Evolutionary conservation across 2,797 vertebrate species (phyloP).

Genomic region (Sciaenops ocellatus): DNA sequence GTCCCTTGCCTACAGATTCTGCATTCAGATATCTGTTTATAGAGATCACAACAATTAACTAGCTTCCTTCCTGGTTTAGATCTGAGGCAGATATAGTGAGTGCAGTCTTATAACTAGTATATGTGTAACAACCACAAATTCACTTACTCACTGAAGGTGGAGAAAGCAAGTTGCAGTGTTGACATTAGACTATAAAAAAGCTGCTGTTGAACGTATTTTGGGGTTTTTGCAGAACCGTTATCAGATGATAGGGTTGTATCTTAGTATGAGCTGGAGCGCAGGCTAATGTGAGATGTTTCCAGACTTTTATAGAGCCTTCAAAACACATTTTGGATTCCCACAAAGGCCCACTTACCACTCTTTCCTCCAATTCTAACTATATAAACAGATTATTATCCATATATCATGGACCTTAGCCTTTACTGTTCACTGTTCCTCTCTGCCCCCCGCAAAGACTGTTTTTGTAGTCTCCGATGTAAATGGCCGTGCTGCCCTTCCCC

Average conservation of each 20-base stretch:
- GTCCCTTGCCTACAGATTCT: too few species aligned
- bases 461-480: slow-evolving; percentile 71
- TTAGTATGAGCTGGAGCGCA: too few species aligned
- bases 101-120: background rate
- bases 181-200: background rate
- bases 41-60: background rate
- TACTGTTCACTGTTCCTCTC: slow-evolving; percentile 45
- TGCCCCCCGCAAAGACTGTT: slow-evolving; percentile 65
- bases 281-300: background rate
- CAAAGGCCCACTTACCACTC: slow-evolving; percentile 35
- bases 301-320: slow-evolving; percentile 31
- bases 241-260: too few species aligned
- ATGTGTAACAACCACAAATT: background rate
- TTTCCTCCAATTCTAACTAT: slow-evolving; percentile 51
- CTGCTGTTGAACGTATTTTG: background rate
- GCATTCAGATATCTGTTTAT: too few species aligned
- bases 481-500: slow-evolving; percentile 53
- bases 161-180: background rate
- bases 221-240: too few species aligned
- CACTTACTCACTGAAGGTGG: background rate
- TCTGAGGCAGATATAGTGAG: background rate
- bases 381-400: slow-evolving; percentile 70
- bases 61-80: background rate
- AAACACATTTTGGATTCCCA: slow-evolving; percentile 40
- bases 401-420: slow-evolving; percentile 69